Base-by-base conservation (phyloP, 2,797 vertebrate genomes). In the Micropoecilia bifurca region DNA sequence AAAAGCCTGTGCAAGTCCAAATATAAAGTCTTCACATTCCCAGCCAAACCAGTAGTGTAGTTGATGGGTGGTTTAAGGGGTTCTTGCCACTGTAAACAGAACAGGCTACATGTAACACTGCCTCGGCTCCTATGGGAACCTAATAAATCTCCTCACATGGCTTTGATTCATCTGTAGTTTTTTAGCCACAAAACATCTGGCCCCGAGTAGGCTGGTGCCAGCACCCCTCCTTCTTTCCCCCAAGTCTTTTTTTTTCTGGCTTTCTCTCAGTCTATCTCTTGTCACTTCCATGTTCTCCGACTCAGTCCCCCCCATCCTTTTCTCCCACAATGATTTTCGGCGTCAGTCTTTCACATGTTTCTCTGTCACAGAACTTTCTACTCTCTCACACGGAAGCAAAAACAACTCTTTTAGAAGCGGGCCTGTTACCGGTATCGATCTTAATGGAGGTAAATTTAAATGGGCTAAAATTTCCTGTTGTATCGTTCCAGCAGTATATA, bases 111-210 rank as follows among this genome's bases (percentile, higher is more conserved):
- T 95, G 95, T 95, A 94, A 95, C 93, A 92, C 90, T 93, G 92
- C 92, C 92, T 93, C 89, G 86, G 89, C 95, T 95, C 95, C 92
- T 91, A 93, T 93, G 94, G 95, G 95, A 95, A 91, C 91, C 90
- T 91, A 94, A 95, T 95, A 95, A 95, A 95, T 94, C 92, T 94
- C 93, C 92, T 95, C 95, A 95, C 93, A 95, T 96, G 95, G 94
- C 94, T 95, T 95, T 95, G 92, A 95, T 95, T 95, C 94, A 94
- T 93, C 94, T 95, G 85, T 88, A 94, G 93, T 93, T 94, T 95
- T 94, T 94, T 94, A 94, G 93, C 93, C 94, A 89, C 93, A 95
- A 95, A 96, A 96, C 95, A 96, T 96, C 95, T 96, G 95, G 95
- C 93, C 91, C 86, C 33, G 82, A 92, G 87, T 91, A 87, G 90